These are phyloP conservation scores for Ictalurus punctatus DNA, from an alignment of 2,113 vertebrate genomes.

Conservation along the genomic window DNA sequence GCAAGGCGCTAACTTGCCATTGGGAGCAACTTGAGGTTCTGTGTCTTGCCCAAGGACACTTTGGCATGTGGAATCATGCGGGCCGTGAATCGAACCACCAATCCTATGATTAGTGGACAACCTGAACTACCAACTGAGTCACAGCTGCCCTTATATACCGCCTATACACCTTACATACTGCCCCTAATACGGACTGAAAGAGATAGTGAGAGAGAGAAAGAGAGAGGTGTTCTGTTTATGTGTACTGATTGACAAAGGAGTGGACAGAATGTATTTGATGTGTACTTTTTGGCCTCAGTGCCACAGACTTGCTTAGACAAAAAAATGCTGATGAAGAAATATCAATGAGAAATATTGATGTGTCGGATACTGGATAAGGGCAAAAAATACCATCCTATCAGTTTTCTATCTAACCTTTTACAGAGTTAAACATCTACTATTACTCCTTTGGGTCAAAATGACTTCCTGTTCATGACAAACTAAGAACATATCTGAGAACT, in stretches of 20 bases:
- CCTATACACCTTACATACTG: too few species aligned
- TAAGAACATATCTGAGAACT: neutral
- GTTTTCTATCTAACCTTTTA: slow-evolving; percentile 1
- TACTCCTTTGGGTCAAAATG: neutral
- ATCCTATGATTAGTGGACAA: too few species aligned
- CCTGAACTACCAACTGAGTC: too few species aligned
- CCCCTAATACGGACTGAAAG: neutral
- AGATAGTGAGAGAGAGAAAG: neutral
- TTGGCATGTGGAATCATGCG: too few species aligned
- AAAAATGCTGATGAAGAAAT: slow-evolving; percentile 8
- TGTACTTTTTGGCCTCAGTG: neutral
- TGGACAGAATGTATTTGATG: slow-evolving; percentile 9
- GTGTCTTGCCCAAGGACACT: too few species aligned
- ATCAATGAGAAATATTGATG: slow-evolving; percentile 1
- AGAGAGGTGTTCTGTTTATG: neutral
- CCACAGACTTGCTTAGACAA: neutral
- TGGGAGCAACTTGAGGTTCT: too few species aligned
- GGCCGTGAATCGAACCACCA: too few species aligned
- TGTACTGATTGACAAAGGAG: neutral
- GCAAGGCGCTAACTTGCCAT: too few species aligned
- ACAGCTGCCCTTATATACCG: too few species aligned
- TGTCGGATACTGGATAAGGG: neutral
- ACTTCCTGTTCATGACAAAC: slow-evolving; percentile 3
- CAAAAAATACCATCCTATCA: neutral
- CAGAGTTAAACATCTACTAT: slow-evolving; percentile 23